Conservation (phyloP, 2,113 vertebrate genomes). For the Thamnaconus septentrionalis region DNA sequence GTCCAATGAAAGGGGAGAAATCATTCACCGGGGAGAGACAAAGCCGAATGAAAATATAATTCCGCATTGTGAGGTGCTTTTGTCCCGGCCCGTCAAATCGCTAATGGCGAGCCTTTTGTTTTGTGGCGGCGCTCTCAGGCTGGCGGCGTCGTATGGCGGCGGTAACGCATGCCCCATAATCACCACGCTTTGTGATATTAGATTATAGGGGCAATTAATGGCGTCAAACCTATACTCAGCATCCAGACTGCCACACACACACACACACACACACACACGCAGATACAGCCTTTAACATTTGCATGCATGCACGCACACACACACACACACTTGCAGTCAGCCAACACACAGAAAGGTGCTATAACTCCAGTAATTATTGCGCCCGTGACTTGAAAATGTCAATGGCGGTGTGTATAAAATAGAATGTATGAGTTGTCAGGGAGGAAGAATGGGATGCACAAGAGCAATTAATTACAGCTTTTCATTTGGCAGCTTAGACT, state of each 20-base stretch:
- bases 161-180: slow-evolving; percentile 77
- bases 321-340: slow-evolving; percentile 37
- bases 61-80: slow-evolving; percentile 81
- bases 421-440: slow-evolving; percentile 79
- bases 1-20: slow-evolving; percentile 78
- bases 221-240: slow-evolving; percentile 81
- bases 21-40: slow-evolving; percentile 81
- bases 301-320: slow-evolving; percentile 22
- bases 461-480: slow-evolving; percentile 84
- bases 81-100: slow-evolving; percentile 81
- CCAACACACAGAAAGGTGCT: slow-evolving; percentile 72
- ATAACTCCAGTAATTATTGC: slow-evolving; percentile 83
- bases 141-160: slow-evolving; percentile 78
- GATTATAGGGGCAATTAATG: slow-evolving; percentile 88
- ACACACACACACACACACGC: slow-evolving; percentile 4
- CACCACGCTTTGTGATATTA: slow-evolving; percentile 84
- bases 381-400: slow-evolving; percentile 79
- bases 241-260: slow-evolving; percentile 68
- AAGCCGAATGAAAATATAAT: slow-evolving; percentile 86
- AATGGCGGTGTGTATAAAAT: slow-evolving; percentile 83
- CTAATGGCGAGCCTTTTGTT: slow-evolving; percentile 84
- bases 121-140: slow-evolving; percentile 72
- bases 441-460: slow-evolving; percentile 78
- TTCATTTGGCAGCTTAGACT: slow-evolving; percentile 76
- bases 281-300: too few species aligned